phyloP scores from a whole-genome alignment of 2,113 vertebrate species.

The Xiphophorus couchianus region DNA sequence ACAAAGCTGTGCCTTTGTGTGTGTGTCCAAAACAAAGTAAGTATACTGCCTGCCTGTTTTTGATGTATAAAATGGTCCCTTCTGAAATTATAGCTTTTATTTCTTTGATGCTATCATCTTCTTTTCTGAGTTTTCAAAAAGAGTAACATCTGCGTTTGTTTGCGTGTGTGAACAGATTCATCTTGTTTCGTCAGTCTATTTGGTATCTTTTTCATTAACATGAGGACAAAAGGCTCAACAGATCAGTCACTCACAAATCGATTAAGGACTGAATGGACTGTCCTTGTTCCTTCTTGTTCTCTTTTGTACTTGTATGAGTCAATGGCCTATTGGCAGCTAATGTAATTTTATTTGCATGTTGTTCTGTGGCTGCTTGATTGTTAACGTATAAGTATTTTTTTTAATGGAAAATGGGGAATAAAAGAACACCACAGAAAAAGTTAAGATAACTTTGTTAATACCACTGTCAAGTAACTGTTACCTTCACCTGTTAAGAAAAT shows the following conservation, averaged over 20 bases:
- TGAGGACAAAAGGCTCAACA: constrained; percentile 56
- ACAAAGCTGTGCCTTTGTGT: neutral
- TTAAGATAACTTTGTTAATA: neutral
- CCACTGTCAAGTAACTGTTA: too few relatives aligned
- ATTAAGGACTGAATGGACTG: constrained; percentile 68
- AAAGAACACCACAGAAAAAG: neutral
- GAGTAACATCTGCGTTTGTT: neutral
- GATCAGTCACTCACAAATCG: constrained; percentile 63
- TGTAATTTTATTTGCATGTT: constrained; percentile 6
- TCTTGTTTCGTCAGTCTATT: constrained; percentile 45
- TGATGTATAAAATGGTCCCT: constrained; percentile 18
- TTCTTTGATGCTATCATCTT: constrained; percentile 9
- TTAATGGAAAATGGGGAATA: neutral
- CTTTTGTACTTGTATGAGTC: constrained; percentile 14
- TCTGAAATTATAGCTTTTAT: constrained; percentile 10
- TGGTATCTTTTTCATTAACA: constrained; percentile 73
- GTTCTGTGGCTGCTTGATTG: neutral
- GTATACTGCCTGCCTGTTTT: neutral
- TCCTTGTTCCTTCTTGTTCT: constrained; percentile 4
- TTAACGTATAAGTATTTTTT: neutral
- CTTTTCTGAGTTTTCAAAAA: constrained; percentile 2
- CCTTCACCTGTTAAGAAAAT: too few relatives aligned
- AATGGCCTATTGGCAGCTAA: constrained; percentile 29
- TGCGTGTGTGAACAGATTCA: constrained; percentile 11
- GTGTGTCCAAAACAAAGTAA: neutral